A percentile compares a stretch with the other conserved stretches of the same genome.
phyloP scores from a whole-genome alignment of 2,797 vertebrate genomes.

The Simalia tracyae region DNA sequence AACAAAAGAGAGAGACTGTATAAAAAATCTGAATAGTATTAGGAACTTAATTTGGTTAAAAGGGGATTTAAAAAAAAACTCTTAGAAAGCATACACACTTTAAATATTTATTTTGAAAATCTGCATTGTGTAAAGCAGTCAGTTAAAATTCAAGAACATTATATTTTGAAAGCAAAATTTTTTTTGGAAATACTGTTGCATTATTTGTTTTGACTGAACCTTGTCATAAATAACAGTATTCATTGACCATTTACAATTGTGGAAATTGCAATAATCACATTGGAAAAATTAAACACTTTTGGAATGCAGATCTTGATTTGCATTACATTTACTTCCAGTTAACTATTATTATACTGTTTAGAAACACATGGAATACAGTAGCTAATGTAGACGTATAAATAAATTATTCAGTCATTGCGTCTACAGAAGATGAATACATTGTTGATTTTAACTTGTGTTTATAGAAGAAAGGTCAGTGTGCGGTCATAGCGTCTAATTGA shows the following conservation, averaged over 20 bases:
- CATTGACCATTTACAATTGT: not conserved
- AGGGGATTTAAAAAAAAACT: not conserved
- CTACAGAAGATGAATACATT: not conserved
- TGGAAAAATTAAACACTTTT: not conserved
- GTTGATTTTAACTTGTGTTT: slow-evolving; percentile 47
- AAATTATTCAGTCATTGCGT: not conserved
- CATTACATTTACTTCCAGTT: not conserved
- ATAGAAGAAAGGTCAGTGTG: slow-evolving; percentile 25
- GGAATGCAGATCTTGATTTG: not conserved
- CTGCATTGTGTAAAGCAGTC: not conserved
- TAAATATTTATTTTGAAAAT: not conserved
- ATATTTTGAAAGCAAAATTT: not conserved
- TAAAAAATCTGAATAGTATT: not conserved
- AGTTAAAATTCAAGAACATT: not conserved
- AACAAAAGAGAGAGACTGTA: not conserved
- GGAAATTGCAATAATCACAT: not conserved
- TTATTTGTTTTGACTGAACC: not conserved
- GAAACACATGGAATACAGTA: not conserved
- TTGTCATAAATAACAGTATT: not conserved
- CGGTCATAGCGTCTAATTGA: slow-evolving; percentile 34
- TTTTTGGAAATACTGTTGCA: not conserved
- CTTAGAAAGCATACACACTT: not conserved
- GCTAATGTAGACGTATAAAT: not conserved
- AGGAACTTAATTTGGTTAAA: not conserved
- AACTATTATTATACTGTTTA: not conserved